Base-by-base conservation (phyloP, 2,888 invertebrate genomes). In the Patella caerulea region DNA sequence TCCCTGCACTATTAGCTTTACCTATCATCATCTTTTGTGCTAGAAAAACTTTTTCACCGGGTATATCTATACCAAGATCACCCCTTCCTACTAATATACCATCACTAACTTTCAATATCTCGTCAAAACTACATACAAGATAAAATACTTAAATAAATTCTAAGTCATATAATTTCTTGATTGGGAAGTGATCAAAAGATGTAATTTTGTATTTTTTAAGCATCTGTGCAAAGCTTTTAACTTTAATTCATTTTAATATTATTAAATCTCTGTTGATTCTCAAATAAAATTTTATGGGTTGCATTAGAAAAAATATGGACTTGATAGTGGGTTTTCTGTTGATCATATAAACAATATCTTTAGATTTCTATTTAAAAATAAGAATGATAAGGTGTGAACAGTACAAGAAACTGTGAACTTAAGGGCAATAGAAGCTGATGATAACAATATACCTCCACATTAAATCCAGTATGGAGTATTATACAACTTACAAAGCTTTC, bases 41-140 rank as follows among this genome's bases (percentile, higher is more conserved):
- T 55, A 98, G 93, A 93, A 98, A 98, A 7, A 91, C 90, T 79
- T 91, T 91, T 92, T 99, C 98, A 71, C 98, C 95, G 3, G 98
- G 97, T 86, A 99, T 98, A 93, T 99, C 99, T 90, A 98, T 98
- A 85, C 98, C 98, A 81, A 99, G 94, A 92, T 98, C 98, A 88
- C 98, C 99, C 85, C 99, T 95, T 24, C 98, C 98, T 0, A 98
- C 97, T 97, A 99, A 98, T 81, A 99, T 97, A 86, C 98, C 99
- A 92, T 99, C 99, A 0, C 97, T 95, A 14, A 94, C 96, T 76
- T 93, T 94, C 90, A 98, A 96, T 87, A 99, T 98, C 90, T 97
- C 96, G 90, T 98, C 97, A 81, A 98, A 94, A 76, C 92, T 91
- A 80, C 45, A 45, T 45, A 59, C 12, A 34, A 19, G 29, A 55